These are phyloP conservation scores for Amiota communis DNA, from an alignment of 2,888 invertebrate genomes.

Conservation along the genomic window DNA sequence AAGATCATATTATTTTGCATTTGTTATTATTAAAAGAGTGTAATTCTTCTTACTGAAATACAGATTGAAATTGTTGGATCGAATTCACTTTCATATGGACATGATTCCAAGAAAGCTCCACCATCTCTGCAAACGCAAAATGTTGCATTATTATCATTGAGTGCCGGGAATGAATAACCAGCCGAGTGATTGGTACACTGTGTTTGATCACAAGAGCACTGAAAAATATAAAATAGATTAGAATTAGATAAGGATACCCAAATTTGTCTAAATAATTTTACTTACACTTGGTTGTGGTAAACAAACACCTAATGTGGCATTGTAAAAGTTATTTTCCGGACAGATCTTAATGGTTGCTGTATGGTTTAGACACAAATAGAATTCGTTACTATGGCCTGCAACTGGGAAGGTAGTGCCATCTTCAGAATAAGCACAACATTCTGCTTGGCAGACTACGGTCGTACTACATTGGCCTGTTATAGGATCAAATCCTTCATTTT, in stretches of 20 bases:
- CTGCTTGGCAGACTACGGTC: constrained; percentile 44
- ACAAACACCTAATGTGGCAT: constrained; percentile 38
- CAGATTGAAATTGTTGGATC: constrained; percentile 39
- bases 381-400: constrained; percentile 46
- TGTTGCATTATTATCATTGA: constrained; percentile 40
- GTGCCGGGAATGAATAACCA: constrained; percentile 42
- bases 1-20: neutral
- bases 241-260: neutral
- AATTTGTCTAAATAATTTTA: neutral
- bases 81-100: constrained; percentile 48
- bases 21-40: neutral
- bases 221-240: neutral
- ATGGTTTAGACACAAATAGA: constrained; percentile 53
- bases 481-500: constrained; percentile 51
- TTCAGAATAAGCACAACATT: constrained; percentile 48
- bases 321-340: constrained; percentile 35
- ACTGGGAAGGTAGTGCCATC: constrained; percentile 52
- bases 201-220: constrained; percentile 54
- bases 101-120: constrained; percentile 47
- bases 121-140: constrained; percentile 56
- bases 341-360: constrained; percentile 46
- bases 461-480: constrained; percentile 47
- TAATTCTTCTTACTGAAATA: constrained; percentile 51
- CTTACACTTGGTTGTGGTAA: constrained; percentile 54
- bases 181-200: constrained; percentile 37